These are phyloP conservation scores for Diachasma alloeum DNA, from an alignment of 1,140 invertebrate species.

Conservation along the genomic window DNA sequence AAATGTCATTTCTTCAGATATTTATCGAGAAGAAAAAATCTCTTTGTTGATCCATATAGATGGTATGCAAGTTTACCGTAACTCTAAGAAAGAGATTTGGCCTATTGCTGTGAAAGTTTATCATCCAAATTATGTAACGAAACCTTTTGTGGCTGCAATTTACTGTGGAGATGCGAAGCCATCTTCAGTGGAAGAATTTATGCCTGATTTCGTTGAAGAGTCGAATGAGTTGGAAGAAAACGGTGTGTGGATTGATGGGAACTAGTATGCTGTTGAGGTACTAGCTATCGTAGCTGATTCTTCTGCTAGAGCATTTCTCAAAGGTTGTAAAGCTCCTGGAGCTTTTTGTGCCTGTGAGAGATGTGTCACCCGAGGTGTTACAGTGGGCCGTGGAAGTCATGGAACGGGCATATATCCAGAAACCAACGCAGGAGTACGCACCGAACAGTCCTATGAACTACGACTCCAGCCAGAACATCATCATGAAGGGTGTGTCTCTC, in stretches of 20 bases:
- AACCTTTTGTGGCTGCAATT: conserved; percentile 26
- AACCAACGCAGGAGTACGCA: conserved; percentile 17
- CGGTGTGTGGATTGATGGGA: conserved; percentile 1
- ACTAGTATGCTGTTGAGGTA: conserved; percentile 15
- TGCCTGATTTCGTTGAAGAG: conserved; percentile 22
- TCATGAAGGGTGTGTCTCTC: conserved; percentile 8
- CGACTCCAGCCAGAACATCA: conserved; percentile 30
- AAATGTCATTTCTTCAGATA: conserved; percentile 23
- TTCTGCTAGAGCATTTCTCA: conserved; percentile 26
- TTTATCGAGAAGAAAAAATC: conserved; percentile 27
- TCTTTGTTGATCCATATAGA: conserved; percentile 34
- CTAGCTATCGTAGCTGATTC: conserved; percentile 26
- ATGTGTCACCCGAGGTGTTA: conserved; percentile 27
- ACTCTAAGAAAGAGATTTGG: conserved; percentile 31
- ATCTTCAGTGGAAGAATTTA: conserved; percentile 7
- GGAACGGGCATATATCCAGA: conserved; percentile 24
- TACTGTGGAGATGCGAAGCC: conserved; percentile 29
- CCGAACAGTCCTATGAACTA: conserved; percentile 22
- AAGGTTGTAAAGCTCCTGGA: conserved; percentile 26
- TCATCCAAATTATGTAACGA: conserved; percentile 13
- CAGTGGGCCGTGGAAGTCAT: background rate
- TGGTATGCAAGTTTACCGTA: conserved; percentile 24
- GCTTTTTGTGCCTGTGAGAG: conserved; percentile 35
- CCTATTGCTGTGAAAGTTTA: conserved; percentile 26
- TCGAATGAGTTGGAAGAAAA: background rate